Evolutionary conservation across 1,140 invertebrate genomes (phyloP), one percentile per base, ranked within the genome.

Genomic region (Polyergus mexicanus): DNA sequence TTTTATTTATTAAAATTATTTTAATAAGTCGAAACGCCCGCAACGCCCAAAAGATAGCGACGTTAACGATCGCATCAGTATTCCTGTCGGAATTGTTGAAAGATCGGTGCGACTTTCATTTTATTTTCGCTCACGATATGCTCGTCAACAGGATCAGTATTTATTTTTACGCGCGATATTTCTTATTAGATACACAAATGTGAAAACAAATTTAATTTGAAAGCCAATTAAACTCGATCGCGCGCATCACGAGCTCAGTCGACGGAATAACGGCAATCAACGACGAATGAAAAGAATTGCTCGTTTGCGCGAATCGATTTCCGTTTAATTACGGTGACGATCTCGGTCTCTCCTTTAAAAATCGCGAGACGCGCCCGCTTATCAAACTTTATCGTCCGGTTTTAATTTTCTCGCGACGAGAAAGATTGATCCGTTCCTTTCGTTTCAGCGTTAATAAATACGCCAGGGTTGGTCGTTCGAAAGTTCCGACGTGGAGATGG

Each of bases 391-490:
- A 83, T 74, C 78, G 68, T 60, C 60, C 63, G 54, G 54, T 68
- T 84, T 56, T 75, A 38, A n/a, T 75, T 51, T 51, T 51, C 69
- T 85, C 62, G 47, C 32, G 71, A 38, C 47, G 62, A 89, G 62
- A 89, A 81, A 90, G 65, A 88, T 88, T 88, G 80, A 60, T 56
- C 81, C 87, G 47, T 51, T 86, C 85, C 75, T 89, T 83, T 77
- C 60, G 54, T 63, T 54, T n/a, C 22, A 16, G 11, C 25, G 80
- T 76, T 51, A 80, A 89, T 77, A 88, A 90, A 90, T 83, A 85
- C 87, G 74, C 19, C 75, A 63, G 69, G 74, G 77, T 88, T 63
- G n/a, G 63, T 28, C 56, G 47, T 51, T 16, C 16, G 72, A 85
- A 90, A 90, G 62, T 90, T 90, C 84, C 58, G 38, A 74, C 65